phyloP scores from a whole-genome alignment of 2,888 invertebrate species.

The Brachylomia viminalis region DNA sequence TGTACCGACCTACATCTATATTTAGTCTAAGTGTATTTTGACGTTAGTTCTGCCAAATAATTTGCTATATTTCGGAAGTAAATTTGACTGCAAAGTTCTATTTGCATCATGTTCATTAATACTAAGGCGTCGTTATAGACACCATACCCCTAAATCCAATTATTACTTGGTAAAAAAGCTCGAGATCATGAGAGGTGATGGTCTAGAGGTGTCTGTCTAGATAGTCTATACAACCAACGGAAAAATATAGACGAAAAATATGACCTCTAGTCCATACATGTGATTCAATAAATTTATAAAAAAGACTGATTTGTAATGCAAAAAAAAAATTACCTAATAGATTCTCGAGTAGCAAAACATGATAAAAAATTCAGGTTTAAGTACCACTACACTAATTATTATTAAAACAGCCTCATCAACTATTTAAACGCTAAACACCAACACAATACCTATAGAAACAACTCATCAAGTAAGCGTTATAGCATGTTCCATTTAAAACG shows the following conservation, averaged over 20 bases:
- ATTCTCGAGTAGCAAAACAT: not conserved
- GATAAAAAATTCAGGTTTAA: not conserved
- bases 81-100: slow-evolving; percentile 36
- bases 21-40: slow-evolving; percentile 53
- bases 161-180: not conserved
- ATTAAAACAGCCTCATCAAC: not conserved
- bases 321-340: not conserved
- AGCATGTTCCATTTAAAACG: slow-evolving; percentile 49
- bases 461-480: slow-evolving; percentile 26
- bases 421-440: not conserved
- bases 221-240: too few species aligned
- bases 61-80: slow-evolving; percentile 47
- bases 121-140: too few species aligned
- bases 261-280: not conserved
- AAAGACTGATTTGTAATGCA: not conserved
- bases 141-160: accelerated
- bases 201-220: not conserved
- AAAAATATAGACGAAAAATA: not conserved
- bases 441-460: not conserved
- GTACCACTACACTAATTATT: not conserved
- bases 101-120: slow-evolving; percentile 13
- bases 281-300: not conserved
- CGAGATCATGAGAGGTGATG: not conserved
- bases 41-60: slow-evolving; percentile 48
- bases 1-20: slow-evolving; percentile 36